These are phyloP conservation scores for Catamblyrhynchus diadema DNA, from an alignment of 2,797 vertebrate species.

Conservation along the genomic window DNA sequence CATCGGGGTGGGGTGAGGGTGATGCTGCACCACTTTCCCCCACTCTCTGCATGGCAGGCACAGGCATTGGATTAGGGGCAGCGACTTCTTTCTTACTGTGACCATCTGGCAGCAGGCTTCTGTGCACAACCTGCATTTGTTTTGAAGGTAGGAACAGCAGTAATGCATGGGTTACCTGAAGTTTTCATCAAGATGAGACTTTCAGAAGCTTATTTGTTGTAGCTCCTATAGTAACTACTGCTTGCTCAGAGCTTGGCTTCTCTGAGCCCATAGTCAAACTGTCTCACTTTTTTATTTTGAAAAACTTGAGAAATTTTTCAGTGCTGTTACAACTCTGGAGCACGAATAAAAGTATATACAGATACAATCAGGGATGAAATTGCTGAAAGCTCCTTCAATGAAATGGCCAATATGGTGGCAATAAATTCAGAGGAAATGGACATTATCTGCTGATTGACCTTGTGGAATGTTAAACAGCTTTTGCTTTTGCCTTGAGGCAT, in stretches of 20 bases:
- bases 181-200: background rate
- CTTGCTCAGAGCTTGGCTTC: background rate
- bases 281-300: background rate
- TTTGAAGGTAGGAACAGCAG: background rate
- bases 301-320: background rate
- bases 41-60: rapidly evolving
- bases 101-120: background rate
- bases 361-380: background rate
- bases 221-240: background rate
- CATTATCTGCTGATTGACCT: constrained; percentile 60
- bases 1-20: rapidly evolving
- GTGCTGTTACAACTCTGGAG: background rate
- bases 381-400: background rate
- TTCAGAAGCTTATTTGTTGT: background rate
- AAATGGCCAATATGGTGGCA: constrained; percentile 3
- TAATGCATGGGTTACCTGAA: background rate
- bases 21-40: background rate
- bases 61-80: background rate
- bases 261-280: background rate
- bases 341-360: background rate
- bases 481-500: constrained; percentile 51
- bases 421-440: constrained; percentile 53
- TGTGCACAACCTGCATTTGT: background rate
- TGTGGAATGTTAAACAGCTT: constrained; percentile 45
- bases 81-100: background rate